Evolutionary conservation across 2,113 vertebrate species (phyloP).

Genomic region (Strix uralensis): DNA sequence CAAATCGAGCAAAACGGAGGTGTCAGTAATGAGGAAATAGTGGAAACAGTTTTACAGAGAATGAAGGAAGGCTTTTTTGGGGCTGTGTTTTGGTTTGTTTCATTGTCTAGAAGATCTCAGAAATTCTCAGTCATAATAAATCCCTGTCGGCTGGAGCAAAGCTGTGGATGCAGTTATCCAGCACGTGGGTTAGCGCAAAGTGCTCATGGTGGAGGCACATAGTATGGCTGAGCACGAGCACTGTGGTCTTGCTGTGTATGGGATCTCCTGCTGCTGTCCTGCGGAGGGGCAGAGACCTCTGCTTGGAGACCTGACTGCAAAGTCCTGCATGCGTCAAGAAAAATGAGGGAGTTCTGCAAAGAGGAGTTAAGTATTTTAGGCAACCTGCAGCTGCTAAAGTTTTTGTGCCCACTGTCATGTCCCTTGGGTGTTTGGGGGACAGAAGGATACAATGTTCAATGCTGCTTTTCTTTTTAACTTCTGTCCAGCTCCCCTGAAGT

Average conservation of each 20-base stretch:
- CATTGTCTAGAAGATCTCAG: background rate
- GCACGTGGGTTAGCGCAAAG: background rate
- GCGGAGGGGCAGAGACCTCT: background rate
- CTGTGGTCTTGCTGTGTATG: background rate
- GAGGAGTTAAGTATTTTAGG: background rate
- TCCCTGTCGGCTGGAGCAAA: background rate
- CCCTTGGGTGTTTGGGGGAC: background rate
- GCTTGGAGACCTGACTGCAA: background rate
- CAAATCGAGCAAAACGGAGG: background rate
- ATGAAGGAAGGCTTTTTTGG: background rate
- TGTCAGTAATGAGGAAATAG: background rate
- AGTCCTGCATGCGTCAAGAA: background rate
- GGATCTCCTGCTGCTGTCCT: background rate
- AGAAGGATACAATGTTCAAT: background rate
- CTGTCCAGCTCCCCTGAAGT: background rate
- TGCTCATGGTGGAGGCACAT: background rate
- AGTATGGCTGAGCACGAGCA: background rate
- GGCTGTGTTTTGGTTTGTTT: background rate
- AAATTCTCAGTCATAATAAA: background rate
- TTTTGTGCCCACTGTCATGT: background rate
- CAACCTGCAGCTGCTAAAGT: background rate
- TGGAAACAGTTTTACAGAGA: background rate
- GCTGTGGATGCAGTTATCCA: background rate
- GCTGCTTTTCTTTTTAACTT: background rate
- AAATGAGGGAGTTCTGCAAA: background rate